Evolutionary conservation across 2,113 vertebrate genomes (phyloP), one percentile per base, ranked within the genome.

Genomic region (Ochotona curzoniae): DNA sequence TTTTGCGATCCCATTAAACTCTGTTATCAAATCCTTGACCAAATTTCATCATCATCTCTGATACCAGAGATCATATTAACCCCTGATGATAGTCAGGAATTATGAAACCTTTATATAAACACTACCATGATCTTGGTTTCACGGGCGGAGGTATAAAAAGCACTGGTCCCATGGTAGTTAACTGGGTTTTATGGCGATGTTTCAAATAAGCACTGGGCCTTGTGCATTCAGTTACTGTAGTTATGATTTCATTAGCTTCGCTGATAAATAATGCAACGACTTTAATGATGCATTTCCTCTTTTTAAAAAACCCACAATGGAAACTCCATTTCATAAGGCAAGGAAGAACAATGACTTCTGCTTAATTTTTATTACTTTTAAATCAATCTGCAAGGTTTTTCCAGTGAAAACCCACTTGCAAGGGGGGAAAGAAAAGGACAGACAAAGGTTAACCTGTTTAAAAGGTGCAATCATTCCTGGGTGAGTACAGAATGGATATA

Each of bases 181-280:
- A 97, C 94, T 78, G 23, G 85, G 75, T 93, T 95, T 97, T 87
- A 88, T 47, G 91, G 92, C 82, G 96, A 64, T 25, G 78, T 94
- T 96, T 96, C 85, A 91, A 86, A 95, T 91, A 95, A 93, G 74
- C 15, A 0, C 26, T 32, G 47, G 90, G 93, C 70, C 92, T 63
- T 15, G 32, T 92, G 54, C 71, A 82, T 89, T 93, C 95, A 17
- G 87, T 90, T 88, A 93, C 66, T 95, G 79, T 90, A 94, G 96
- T 94, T 95, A 93, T 79, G 86, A 95, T 97, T 97, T 98, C 97
- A 98, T 98, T 98, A 97, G 96, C 93, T 83, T 96, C 91, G 71
- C 94, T 96, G 93, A 97, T 98, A 98, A 98, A 98, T 97, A 98
- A 98, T 97, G 95, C 95, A 97, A n/a, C 13, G 38, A 89, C 94